These are phyloP conservation scores for Eunapius fragilis DNA, from an alignment of 37 sponge, comb jelly and placozoan species.

Conservation along the genomic window DNA sequence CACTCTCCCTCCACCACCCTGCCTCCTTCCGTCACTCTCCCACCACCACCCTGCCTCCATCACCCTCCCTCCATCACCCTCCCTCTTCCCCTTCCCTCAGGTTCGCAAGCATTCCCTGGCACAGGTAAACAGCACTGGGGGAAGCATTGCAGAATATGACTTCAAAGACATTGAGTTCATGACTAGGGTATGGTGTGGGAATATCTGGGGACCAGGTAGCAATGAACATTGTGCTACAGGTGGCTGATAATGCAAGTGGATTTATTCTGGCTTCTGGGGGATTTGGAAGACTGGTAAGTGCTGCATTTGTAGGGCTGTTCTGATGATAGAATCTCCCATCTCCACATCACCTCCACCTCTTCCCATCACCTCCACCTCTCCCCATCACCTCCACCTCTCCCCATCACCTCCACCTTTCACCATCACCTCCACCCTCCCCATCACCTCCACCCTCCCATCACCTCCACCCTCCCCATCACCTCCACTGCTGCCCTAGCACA, in stretches of 20 bases:
- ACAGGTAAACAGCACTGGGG: conserved; percentile 61
- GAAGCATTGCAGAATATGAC: conserved; percentile 76
- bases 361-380: background rate
- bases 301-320: background rate
- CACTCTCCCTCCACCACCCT: too few relatives aligned
- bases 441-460: background rate
- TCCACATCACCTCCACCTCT: background rate
- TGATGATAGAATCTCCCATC: background rate
- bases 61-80: too few relatives aligned
- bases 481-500: conserved; percentile 61
- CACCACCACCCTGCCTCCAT: background rate
- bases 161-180: conserved; percentile 95
- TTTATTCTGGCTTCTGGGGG: conserved; percentile 79
- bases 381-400: background rate
- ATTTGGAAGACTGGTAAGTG: conserved; percentile 75
- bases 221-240: conserved; percentile 34
- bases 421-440: background rate
- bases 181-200: conserved; percentile 69
- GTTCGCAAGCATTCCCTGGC: conserved; percentile 70
- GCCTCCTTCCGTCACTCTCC: too few relatives aligned
- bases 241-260: conserved; percentile 87
- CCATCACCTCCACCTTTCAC: too few relatives aligned
- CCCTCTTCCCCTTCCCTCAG: too few relatives aligned
- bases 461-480: background rate
- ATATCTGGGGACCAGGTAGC: background rate